These are phyloP conservation scores for Brachycybe producta DNA, from an alignment of 2,888 invertebrate species.

Conservation along the genomic window DNA sequence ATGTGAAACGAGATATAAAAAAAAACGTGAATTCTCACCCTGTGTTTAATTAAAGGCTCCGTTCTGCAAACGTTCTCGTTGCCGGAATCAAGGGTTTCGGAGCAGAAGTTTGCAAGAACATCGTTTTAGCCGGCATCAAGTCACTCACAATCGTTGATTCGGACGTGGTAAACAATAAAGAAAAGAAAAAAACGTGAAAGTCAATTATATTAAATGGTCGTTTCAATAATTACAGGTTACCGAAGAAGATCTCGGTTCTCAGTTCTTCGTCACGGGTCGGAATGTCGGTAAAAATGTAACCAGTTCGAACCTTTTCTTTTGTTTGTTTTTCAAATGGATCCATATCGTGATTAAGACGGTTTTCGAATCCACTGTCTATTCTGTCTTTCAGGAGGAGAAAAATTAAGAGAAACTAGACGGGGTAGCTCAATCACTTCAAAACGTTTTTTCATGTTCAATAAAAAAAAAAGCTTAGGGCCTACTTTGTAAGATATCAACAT, in stretches of 20 bases:
- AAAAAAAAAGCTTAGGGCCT: no score
- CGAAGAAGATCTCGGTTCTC: constrained; percentile 63
- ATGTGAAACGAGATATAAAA: no score
- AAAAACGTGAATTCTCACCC: not conserved
- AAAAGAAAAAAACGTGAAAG: not conserved
- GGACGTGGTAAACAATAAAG: constrained; percentile 32
- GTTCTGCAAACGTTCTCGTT: constrained; percentile 71
- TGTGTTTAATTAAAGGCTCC: constrained; percentile 44
- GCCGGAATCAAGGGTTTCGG: constrained; percentile 81
- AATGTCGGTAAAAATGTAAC: constrained; percentile 60
- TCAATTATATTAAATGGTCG: not conserved
- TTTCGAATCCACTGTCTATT: no score
- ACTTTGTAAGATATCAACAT: no score
- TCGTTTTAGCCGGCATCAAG: constrained; percentile 83
- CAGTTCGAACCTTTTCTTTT: no score
- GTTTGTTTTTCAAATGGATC: not conserved
- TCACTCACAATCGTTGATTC: constrained; percentile 73
- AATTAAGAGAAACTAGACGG: no score
- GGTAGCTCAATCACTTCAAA: no score
- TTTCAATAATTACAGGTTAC: constrained; percentile 30
- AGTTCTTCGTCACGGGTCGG: constrained; percentile 64
- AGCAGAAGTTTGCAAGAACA: constrained; percentile 92
- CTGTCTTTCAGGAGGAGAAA: no score
- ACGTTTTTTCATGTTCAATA: no score
- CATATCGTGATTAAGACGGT: not conserved